Base-by-base conservation (phyloP, 2,888 invertebrate genomes). In the Mythimna vitellina region DNA sequence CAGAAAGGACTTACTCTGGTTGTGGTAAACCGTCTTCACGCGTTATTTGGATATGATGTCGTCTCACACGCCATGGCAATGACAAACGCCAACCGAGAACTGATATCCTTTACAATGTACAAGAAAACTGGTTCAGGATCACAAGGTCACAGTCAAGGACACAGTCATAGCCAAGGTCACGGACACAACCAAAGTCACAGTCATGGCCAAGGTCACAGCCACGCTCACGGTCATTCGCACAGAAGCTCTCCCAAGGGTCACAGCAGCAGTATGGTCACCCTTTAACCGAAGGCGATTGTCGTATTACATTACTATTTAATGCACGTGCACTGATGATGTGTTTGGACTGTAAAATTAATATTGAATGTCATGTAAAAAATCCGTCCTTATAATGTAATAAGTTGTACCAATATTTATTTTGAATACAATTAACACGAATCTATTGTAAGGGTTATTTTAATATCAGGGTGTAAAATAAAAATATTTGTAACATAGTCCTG, bases 31-130 rank as follows among this genome's bases (percentile, higher is more conserved):
- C 90, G 95, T 8, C 89, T 96, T 3, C 96, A 96, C 85, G 94
- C 91, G 3, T 83, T 96, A n/a, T 90, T 96, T 56, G 96, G 96
- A 0, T 96, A 95, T 86, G 96, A 96, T 86, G 96, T 96, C 17
- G 91, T 95, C 1, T 96, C 96, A 0, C 96, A 96, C 86, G 91
- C 96, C 6, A 96, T 96, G 96, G 93, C 96, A 1, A 96, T 96
- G 94, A 96, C 96, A 29, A 96, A 95, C 81, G 93, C 95, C 20
- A 96, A 96, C 86, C 89, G 96, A 5, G 96, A 96, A 86, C 90
- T 96, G 53, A 89, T 96, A 62, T 96, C 96, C 25, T 96, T 96
- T 90, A 94, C 95, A 17, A 90, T 96, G 93, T 96, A 96, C 84
- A 96, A 96, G 90, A 96, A 96, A 87, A 91, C 93, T 5, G 89